A percentile compares a stretch with the other conserved stretches of the same genome.
Conservation (phyloP, 2,113 vertebrate species). For the Pelobates fuscus region DNA sequence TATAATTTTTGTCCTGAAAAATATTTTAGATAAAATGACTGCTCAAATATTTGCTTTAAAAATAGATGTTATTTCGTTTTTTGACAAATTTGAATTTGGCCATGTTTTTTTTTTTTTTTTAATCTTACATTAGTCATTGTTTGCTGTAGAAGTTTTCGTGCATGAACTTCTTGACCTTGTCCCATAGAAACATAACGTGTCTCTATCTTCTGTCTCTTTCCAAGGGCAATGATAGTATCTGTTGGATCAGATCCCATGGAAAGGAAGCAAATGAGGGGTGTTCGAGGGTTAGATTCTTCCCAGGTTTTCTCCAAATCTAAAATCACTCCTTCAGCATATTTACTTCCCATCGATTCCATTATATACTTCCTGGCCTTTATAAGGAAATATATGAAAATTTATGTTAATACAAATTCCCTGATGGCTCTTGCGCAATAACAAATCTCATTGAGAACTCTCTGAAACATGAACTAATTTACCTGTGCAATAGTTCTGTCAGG, state of each 20-base stretch:
- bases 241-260: conserved; percentile 97
- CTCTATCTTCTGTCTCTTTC: conserved; percentile 84
- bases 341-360: conserved; percentile 83
- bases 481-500: conserved; percentile 94
- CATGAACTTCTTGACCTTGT: conserved; percentile 90
- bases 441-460: too few species aligned
- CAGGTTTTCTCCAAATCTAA: conserved; percentile 90
- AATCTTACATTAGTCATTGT: conserved; percentile 87
- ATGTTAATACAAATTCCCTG: too few species aligned
- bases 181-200: conserved; percentile 93
- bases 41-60: too few species aligned
- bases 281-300: conserved; percentile 88
- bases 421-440: too few species aligned
- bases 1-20: too few species aligned
- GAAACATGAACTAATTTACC: conserved; percentile 62
- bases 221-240: conserved; percentile 86
- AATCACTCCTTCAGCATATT: conserved; percentile 82
- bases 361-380: conserved; percentile 90
- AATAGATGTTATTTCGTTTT: too few species aligned
- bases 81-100: too few species aligned
- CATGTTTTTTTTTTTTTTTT: too few species aligned
- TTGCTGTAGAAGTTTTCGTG: conserved; percentile 87
- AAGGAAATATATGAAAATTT: neutral
- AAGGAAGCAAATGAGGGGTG: conserved; percentile 90
- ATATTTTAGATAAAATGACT: too few species aligned